Conservation (phyloP, 2,888 invertebrate species). For the Yponomeuta cagnagella region DNA sequence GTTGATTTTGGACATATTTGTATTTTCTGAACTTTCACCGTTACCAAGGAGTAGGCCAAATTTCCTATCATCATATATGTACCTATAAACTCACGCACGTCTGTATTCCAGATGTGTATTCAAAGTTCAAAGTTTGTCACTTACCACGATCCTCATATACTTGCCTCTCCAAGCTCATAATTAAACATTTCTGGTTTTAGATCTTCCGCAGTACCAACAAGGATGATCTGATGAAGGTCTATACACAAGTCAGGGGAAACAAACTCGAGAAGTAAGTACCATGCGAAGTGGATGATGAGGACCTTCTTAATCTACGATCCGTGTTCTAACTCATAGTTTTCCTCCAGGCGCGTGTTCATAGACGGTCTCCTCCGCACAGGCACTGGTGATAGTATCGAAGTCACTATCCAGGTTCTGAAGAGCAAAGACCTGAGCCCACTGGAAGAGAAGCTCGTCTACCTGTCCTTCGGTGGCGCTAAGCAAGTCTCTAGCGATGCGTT, state of each 20-base stretch:
- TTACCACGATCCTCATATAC: no score
- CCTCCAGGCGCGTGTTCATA: conserved; percentile 81
- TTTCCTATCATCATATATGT: no score
- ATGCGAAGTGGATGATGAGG: background rate
- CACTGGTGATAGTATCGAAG: conserved; percentile 85
- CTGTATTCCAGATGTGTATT: background rate
- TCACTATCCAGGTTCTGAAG: conserved; percentile 79
- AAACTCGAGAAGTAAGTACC: conserved; percentile 72
- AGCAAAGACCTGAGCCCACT: conserved; percentile 74
- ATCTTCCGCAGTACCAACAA: conserved; percentile 80
- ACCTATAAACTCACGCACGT: no score
- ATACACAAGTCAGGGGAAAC: conserved; percentile 78
- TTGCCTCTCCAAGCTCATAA: background rate
- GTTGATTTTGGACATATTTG: no score
- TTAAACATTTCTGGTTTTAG: conserved; percentile 48
- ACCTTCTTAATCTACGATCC: no score
- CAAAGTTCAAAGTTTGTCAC: background rate
- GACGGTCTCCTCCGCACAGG: conserved; percentile 89
- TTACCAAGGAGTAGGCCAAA: background rate
- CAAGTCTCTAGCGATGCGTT: conserved; percentile 81
- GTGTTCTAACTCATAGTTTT: background rate
- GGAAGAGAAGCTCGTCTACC: conserved; percentile 78
- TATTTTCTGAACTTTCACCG: no score
- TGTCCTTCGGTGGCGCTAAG: conserved; percentile 80
- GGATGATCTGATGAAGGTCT: conserved; percentile 82